A percentile compares a stretch with the other conserved stretches of the same genome.
phyloP scores from a whole-genome alignment of 2,888 invertebrate genomes.

The Caenorhabditis imperialis region DNA sequence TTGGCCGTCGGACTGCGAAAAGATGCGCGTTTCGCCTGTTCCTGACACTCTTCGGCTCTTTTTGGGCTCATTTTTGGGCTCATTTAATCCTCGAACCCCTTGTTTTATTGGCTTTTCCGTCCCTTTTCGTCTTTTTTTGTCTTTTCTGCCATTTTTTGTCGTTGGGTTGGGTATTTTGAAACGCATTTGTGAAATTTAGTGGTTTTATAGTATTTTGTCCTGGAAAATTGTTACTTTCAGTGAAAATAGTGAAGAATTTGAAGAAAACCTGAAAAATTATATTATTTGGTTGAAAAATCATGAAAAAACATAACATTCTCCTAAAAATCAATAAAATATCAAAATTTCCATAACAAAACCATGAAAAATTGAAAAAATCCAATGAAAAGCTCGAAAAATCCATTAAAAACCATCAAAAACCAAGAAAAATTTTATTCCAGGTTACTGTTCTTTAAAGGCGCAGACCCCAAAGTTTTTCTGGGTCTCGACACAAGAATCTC shows the following conservation, averaged over 20 bases:
- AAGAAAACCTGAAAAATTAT: neutral
- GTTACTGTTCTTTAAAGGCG: constrained; percentile 1
- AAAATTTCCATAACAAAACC: neutral
- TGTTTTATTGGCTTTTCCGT: constrained; percentile 7
- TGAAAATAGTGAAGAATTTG: neutral
- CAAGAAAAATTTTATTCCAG: neutral
- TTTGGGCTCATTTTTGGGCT: neutral
- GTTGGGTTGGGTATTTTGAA: neutral
- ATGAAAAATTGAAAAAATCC: neutral
- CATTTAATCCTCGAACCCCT: constrained; percentile 7
- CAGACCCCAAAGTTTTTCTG: neutral
- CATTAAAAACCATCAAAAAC: neutral
- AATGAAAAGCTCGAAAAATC: neutral
- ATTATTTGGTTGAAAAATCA: no score
- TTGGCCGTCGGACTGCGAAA: constrained; percentile 1
- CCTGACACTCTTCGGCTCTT: neutral
- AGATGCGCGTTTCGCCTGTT: constrained; percentile 10
- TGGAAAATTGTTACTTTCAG: neutral
- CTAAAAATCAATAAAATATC: neutral
- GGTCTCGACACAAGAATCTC: neutral
- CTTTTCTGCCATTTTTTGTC: neutral
- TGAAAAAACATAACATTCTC: neutral
- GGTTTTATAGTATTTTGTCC: neutral
- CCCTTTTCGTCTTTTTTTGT: neutral
- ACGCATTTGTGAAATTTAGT: neutral